Base-by-base conservation (phyloP, 2,797 vertebrate genomes). In the Melanotaenia maccullochi region DNA sequence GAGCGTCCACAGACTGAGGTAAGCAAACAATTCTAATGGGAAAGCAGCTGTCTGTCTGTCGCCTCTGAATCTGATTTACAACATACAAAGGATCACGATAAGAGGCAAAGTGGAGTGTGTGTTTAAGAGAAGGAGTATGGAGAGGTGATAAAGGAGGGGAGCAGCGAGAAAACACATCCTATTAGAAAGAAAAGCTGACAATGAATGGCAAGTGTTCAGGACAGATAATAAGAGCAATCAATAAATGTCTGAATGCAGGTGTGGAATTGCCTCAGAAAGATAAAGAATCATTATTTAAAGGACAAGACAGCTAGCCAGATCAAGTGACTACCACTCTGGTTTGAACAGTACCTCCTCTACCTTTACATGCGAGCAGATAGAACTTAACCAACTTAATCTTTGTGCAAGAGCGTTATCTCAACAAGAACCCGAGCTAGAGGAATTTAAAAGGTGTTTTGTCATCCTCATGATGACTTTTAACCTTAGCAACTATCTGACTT, bases 51-150 rank as follows among this genome's bases (percentile, higher is more conserved):
- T 73, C 73, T 59, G 76, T 72, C 61, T 40, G 49, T 36, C 38
- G 18, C 47, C 57, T 71, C 76, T 68, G 60, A 68, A 76, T 76
- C 64, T 81, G 75, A 85, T 85, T 89, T 82, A 83, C 81, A 51
- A 60, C 54, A 24, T 30, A 86, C 79, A 89, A 77, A 87, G 76
- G 70, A 75, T 71, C 68, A 55, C 73, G 84, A 89, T 89, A 87
- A 85, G 84, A 75, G 57, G 70, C 65, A 22, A 1, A 42, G 66
- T 55, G 62, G 67, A 74, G 57, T 35, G 69, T 52, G 49, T 58
- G 67, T 64, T 65, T 51, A 58, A 42, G 65, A 25, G 49, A 36
- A 44, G 44, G 59, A 56, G 61, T 62, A 78, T 71, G 59, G 12
- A 54, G 56, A 66, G 35, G 38, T 58, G 74, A 83, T 67, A 64